Base-by-base conservation (phyloP, 1,140 invertebrate species). In the Ceratina calcarata region DNA sequence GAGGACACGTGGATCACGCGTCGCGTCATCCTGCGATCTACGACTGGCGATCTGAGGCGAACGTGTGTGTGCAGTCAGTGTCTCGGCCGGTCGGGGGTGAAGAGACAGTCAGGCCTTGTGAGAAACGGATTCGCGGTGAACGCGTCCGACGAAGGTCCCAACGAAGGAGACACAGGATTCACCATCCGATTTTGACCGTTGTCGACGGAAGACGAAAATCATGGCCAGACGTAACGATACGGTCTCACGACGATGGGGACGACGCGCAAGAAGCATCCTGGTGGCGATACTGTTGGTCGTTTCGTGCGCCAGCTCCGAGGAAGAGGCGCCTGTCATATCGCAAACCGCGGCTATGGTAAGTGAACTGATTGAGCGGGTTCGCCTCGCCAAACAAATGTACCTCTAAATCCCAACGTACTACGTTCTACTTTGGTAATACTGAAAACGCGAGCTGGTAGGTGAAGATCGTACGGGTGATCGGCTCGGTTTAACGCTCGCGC, bases 321-420 rank as follows among this genome's bases (percentile, higher is more conserved):
- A 68, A 0, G 13, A 60, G n/a, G n/a, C 22, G n/a, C n/a, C 20
- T 0, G 1, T 2, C 2, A 20, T 76, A 18, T 80, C 78, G 49
- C 72, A 76, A 27, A 80, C 65, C 1, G 58, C 65, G 20, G 78
- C 78, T 8, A 76, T 80, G 78, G 78, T 80, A 51, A 80, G 78
- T 58, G 13, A 16, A 18, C 57, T 6, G 37, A 45, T 7, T 10
- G 32, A 3, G 6, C 32, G 32, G 32, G 6, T 37, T 37, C 32
- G 2, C n/a, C n/a, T n/a, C n/a, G n/a, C n/a, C n/a, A n/a, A n/a
- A n/a, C n/a, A 32, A 32, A 32, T 32, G 27, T 4, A 32, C 4
- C 27, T 32, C 27, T 32, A 2, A 1, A 4, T 32, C 27, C 2
- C 1, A 32, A 32, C 27, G 27, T 32, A 32, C 4, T 32, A 32